phyloP scores from a whole-genome alignment of 53 echinoderm and acorn worm species.

The Stichopus horrens region DNA sequence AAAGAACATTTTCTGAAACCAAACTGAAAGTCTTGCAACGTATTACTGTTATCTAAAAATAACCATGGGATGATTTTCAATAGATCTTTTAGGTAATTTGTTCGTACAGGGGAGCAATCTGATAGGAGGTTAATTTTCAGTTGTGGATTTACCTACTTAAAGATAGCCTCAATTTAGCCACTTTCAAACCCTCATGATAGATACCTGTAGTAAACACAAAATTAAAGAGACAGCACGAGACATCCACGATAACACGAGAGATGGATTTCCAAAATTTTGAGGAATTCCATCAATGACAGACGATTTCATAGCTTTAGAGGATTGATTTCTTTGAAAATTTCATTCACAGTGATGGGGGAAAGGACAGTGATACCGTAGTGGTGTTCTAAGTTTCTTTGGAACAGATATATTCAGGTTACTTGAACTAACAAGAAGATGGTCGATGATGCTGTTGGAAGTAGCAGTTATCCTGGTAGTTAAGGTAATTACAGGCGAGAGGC shows the following conservation, averaged over 20 bases:
- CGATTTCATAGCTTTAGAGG: not conserved
- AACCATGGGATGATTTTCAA: not conserved
- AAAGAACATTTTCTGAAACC: not conserved
- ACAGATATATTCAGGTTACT: not conserved
- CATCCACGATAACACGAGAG: not conserved
- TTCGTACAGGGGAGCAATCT: not conserved
- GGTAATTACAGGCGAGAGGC: too few species aligned
- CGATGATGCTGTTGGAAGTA: too few species aligned
- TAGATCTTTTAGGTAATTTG: not conserved
- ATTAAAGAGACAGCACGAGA: not conserved
- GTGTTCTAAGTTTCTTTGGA: not conserved
- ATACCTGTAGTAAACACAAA: too few species aligned
- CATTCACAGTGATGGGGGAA: not conserved
- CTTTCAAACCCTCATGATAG: not conserved
- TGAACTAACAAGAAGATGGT: too few species aligned
- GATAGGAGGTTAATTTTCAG: not conserved
- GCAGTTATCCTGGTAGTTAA: too few species aligned
- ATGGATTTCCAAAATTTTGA: constrained; percentile 3
- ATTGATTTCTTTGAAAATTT: not conserved
- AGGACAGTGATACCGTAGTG: not conserved
- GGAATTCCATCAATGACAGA: not conserved
- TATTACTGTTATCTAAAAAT: not conserved
- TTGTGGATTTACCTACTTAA: not conserved
- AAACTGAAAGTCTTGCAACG: not conserved
- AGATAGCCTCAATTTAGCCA: not conserved